Percentiles rank a stretch among this genome's conserved stretches.
Conservation (phyloP, 2,888 invertebrate genomes). For the Cheilosia pagana region DNA sequence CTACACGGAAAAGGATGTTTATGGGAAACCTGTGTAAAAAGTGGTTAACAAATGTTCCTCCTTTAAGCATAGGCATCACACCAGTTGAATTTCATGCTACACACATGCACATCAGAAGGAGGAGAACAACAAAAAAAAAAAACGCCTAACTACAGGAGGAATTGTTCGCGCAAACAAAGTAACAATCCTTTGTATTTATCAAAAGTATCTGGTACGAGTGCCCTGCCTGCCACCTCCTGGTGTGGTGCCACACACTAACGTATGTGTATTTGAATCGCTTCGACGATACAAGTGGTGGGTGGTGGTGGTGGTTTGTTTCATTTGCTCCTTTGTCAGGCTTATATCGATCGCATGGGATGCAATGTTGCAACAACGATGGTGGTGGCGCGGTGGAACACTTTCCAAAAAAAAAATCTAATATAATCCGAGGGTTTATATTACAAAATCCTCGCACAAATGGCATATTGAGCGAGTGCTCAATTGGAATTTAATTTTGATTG, state of each 20-base stretch:
- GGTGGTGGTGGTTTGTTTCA: constrained; percentile 15
- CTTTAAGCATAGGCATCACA: constrained; percentile 28
- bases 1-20: constrained; percentile 25
- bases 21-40: constrained; percentile 16
- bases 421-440: background rate
- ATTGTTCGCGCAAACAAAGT: constrained; percentile 46
- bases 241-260: background rate
- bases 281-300: background rate
- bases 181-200: constrained; percentile 44
- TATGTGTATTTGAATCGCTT: constrained; percentile 17
- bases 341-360: constrained; percentile 51
- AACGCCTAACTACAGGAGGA: constrained; percentile 60
- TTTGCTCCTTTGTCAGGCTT: constrained; percentile 41
- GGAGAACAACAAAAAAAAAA: constrained; percentile 16
- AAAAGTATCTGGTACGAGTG: constrained; percentile 37
- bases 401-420: background rate
- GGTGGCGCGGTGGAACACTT: background rate
- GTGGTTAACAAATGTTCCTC: constrained; percentile 18
- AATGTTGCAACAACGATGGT: constrained; percentile 11
- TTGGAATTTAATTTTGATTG: constrained; percentile 22
- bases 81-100: constrained; percentile 52
- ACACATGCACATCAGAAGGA: background rate
- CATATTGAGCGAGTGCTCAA: constrained; percentile 8
- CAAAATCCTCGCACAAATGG: constrained; percentile 32
- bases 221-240: background rate